phyloP scores from a whole-genome alignment of 2,888 invertebrate genomes.

The Hydraecia micacea region DNA sequence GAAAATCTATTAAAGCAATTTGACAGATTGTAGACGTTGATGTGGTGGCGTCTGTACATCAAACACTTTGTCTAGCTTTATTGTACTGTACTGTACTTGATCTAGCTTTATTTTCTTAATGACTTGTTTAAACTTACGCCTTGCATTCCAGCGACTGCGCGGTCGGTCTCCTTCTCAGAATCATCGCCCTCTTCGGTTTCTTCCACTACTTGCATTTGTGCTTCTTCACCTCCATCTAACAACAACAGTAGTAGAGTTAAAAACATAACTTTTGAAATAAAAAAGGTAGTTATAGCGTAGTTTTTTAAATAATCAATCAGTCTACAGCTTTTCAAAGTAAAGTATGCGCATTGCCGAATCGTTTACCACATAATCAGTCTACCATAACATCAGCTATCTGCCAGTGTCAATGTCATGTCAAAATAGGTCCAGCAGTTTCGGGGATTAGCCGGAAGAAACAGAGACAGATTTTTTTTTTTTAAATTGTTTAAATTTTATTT shows the following conservation, averaged over 20 bases:
- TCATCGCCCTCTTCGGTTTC: conserved; percentile 72
- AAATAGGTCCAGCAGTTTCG: too few species aligned
- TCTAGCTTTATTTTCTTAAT: background rate
- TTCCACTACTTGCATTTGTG: conserved; percentile 82
- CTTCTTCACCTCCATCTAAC: conserved; percentile 78
- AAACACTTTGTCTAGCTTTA: too few species aligned
- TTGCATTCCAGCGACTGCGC: conserved; percentile 86
- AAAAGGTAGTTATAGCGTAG: background rate
- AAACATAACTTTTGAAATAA: conserved; percentile 2
- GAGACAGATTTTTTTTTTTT: too few species aligned
- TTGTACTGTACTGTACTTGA: background rate
- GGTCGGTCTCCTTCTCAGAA: conserved; percentile 81
- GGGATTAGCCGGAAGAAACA: too few species aligned
- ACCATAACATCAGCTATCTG: too few species aligned
- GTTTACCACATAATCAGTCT: background rate
- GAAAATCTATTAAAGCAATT: too few species aligned
- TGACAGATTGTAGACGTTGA: too few species aligned
- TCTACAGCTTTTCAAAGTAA: background rate
- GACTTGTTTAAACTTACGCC: conserved; percentile 70
- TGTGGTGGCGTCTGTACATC: too few species aligned
- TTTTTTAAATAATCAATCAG: background rate
- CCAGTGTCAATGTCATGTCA: too few species aligned
- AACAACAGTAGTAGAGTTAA: conserved; percentile 3
- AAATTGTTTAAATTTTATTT: too few species aligned
- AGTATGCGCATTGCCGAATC: background rate